phyloP scores from a whole-genome alignment of 2,888 invertebrate genomes.

The Lasioglossum marginatum region DNA sequence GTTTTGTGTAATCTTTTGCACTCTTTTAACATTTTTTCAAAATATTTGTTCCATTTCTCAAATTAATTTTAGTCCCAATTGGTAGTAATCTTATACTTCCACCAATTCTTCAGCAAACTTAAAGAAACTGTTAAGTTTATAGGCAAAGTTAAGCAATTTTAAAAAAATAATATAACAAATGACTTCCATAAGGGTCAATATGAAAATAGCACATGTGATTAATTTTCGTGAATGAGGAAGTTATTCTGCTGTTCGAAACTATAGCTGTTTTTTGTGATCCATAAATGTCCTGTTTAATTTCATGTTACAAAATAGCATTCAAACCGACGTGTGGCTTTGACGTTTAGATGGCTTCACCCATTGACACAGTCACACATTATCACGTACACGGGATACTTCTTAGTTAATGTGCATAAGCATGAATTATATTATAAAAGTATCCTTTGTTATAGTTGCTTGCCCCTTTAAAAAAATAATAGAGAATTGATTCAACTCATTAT shows the following conservation, averaged over 20 bases:
- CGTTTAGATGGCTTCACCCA: slow-evolving; percentile 75
- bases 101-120: neutral
- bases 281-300: slow-evolving; percentile 78
- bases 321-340: slow-evolving; percentile 77
- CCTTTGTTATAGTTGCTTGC: neutral
- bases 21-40: neutral
- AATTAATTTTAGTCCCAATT: neutral
- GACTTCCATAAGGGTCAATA: neutral
- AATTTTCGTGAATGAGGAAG: neutral
- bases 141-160: neutral
- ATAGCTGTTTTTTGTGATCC: slow-evolving; percentile 54
- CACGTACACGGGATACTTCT: slow-evolving; percentile 4
- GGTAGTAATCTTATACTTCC: neutral
- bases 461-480: neutral
- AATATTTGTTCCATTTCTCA: neutral
- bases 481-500: neutral
- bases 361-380: slow-evolving; percentile 47
- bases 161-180: neutral
- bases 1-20: neutral
- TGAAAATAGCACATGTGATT: neutral
- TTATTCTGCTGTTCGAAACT: neutral
- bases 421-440: neutral
- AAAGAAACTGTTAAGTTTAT: neutral
- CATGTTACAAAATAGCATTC: slow-evolving; percentile 70
- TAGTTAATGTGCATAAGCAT: neutral